These are phyloP conservation scores for Rhinopomastus cyanomelas DNA, from an alignment of 2,113 vertebrate genomes.

Conservation along the genomic window DNA sequence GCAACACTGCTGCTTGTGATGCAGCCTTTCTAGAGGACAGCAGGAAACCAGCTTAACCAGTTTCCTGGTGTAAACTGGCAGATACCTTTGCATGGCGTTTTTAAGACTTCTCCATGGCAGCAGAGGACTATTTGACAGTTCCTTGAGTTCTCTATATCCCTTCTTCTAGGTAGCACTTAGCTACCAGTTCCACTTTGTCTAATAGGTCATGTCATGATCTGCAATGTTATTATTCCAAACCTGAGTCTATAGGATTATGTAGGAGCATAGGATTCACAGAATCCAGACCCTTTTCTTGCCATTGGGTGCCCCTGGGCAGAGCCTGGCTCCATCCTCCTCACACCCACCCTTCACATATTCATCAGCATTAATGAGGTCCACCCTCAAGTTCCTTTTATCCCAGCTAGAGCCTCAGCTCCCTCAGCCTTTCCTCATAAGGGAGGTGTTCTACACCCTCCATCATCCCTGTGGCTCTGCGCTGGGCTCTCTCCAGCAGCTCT, in stretches of 20 bases:
- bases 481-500: no score
- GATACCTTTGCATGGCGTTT: background rate
- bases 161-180: background rate
- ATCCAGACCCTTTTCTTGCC: no score
- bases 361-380: no score
- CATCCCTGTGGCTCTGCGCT: no score
- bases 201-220: background rate
- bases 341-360: no score
- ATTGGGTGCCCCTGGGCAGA: no score
- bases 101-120: background rate
- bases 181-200: background rate
- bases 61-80: background rate
- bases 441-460: no score
- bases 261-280: background rate
- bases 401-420: no score
- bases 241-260: background rate
- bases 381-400: no score
- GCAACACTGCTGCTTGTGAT: background rate
- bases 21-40: background rate
- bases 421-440: no score
- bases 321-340: no score
- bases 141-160: accelerated
- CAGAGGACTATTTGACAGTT: background rate
- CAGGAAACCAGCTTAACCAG: background rate
- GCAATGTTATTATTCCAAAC: background rate